Conservation (phyloP, 2,797 vertebrate species). For the Myoxocephalus aenaeus region DNA sequence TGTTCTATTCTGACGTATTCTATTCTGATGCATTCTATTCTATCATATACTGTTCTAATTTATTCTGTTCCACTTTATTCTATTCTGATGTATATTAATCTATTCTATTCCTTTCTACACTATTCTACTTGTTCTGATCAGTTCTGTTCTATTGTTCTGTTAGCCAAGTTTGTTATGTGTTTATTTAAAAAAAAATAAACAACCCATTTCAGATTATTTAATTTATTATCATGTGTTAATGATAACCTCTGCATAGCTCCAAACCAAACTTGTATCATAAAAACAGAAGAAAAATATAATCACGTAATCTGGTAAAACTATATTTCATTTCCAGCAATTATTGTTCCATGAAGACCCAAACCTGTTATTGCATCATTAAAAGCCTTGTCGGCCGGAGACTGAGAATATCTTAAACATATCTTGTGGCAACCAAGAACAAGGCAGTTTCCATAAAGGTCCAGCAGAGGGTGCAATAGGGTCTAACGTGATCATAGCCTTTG, state of each 20-base stretch:
- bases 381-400: not conserved
- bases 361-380: constrained; percentile 1
- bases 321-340: not conserved
- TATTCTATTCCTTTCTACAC: not conserved
- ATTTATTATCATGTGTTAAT: not conserved
- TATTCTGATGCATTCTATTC: not conserved
- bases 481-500: constrained; percentile 63
- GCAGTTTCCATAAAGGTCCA: constrained; percentile 65
- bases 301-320: not conserved
- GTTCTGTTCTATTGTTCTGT: not conserved
- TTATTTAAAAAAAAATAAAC: constrained; percentile 11
- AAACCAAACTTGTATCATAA: not conserved
- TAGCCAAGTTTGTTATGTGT: not conserved
- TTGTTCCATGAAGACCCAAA: not conserved
- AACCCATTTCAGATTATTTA: not conserved
- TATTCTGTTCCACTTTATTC: not conserved
- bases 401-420: not conserved
- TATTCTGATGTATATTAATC: not conserved
- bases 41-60: not conserved
- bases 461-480: constrained; percentile 84
- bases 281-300: not conserved
- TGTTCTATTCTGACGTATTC: not conserved
- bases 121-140: not conserved
- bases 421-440: not conserved
- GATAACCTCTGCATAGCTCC: not conserved